Percentiles rank a stretch among this genome's conserved stretches.
Conservation (phyloP, 2,888 invertebrate genomes). For the Caenorhabditis sp. region DNA sequence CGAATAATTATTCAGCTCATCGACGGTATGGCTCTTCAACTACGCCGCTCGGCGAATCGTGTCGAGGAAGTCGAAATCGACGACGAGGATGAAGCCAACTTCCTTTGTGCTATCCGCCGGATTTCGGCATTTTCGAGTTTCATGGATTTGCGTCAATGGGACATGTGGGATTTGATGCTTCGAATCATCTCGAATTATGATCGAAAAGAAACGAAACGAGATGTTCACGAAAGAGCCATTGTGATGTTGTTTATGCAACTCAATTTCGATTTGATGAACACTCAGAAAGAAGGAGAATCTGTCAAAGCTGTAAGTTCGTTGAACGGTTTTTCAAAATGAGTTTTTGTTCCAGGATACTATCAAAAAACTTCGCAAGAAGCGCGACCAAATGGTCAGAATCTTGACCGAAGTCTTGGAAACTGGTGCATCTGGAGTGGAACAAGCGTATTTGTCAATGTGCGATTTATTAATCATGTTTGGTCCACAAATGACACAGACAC, state of each 20-base stretch:
- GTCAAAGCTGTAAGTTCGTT: neutral
- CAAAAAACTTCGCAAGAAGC: constrained; percentile 77
- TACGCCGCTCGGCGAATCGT: constrained; percentile 42
- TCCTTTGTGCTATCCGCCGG: constrained; percentile 88
- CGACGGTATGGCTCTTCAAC: constrained; percentile 55
- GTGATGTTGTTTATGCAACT: constrained; percentile 86
- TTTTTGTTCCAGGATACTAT: constrained; percentile 74
- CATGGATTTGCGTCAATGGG: constrained; percentile 92
- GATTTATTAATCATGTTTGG: constrained; percentile 92
- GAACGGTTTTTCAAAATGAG: neutral
- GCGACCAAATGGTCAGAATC: constrained; percentile 81
- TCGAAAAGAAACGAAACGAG: constrained; percentile 45
- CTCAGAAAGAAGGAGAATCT: constrained; percentile 73
- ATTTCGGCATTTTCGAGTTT: constrained; percentile 86
- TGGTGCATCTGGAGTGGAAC: constrained; percentile 72
- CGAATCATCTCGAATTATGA: constrained; percentile 34
- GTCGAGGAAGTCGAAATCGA: constrained; percentile 79
- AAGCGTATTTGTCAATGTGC: constrained; percentile 90
- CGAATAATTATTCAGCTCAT: constrained; percentile 43
- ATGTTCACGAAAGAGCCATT: constrained; percentile 82
- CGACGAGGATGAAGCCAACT: constrained; percentile 92
- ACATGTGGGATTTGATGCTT: constrained; percentile 82
- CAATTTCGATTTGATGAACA: constrained; percentile 85
- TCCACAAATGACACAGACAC: constrained; percentile 77
- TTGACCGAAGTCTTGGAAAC: constrained; percentile 77